Conservation (phyloP, 2,888 invertebrate species). For the Hydrotaea diabolus region DNA sequence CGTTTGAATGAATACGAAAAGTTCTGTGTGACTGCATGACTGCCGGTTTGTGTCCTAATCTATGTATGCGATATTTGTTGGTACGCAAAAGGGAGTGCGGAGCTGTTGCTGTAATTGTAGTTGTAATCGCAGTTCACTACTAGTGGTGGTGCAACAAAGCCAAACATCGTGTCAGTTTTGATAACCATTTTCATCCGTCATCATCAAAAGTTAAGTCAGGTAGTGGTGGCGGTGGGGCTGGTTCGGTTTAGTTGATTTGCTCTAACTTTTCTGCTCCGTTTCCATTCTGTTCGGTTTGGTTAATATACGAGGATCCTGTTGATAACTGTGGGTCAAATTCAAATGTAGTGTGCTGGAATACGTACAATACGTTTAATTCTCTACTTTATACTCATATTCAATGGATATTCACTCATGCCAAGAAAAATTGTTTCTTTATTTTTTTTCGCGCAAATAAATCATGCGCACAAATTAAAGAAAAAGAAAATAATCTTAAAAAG, state of each 20-base stretch:
- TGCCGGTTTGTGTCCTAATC: not conserved
- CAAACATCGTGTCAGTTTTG: constrained; percentile 58
- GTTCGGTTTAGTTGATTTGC: constrained; percentile 7
- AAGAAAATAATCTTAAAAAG: too few species aligned
- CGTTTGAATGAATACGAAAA: constrained; percentile 29
- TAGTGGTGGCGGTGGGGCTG: constrained; percentile 19
- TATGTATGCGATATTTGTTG: not conserved
- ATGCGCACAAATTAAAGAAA: too few species aligned
- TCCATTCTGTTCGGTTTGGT: not conserved
- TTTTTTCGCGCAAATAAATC: too few species aligned
- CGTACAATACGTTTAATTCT: too few species aligned
- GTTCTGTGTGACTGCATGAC: constrained; percentile 2
- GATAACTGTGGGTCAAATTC: not conserved
- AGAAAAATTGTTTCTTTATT: too few species aligned
- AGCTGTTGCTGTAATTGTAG: not conserved
- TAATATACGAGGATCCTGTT: not conserved
- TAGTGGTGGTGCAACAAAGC: too few species aligned
- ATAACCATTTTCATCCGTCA: constrained; percentile 62
- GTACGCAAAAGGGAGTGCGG: not conserved
- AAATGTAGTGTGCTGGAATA: not conserved
- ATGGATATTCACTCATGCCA: too few species aligned
- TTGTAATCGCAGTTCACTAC: not conserved
- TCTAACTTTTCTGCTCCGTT: constrained; percentile 27
- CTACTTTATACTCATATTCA: too few species aligned
- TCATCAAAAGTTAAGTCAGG: constrained; percentile 45